Base-by-base conservation (phyloP, 2,888 invertebrate species). In the Malachius bipustulatus region DNA sequence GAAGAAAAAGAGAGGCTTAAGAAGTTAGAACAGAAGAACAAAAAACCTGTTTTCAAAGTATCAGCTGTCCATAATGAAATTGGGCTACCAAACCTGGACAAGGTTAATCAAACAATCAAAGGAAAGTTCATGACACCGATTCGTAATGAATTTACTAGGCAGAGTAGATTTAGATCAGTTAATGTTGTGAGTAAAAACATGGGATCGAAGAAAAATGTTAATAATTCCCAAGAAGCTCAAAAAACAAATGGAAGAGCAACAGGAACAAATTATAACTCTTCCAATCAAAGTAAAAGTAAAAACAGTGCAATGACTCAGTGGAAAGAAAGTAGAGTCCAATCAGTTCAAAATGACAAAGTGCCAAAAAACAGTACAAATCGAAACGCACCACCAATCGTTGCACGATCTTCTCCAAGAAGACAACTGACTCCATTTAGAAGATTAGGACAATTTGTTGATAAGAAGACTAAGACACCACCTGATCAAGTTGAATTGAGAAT, bases 41-140 rank as follows among this genome's bases (percentile, higher is more conserved):
- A 38, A 1, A 58, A 57, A 34, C 59, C 57, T 1, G 12, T 54
- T 3, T 59, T 59, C 40, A 57, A 56, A 43, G 55, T 57, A 3
- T 46, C 32, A 4, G 53, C 49, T 38, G 41, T 56, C 8, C 19
- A 41, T 14, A 16, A 32, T 4, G 16, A 38, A 14, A 26, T 45
- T 2, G 24, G 24, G n/a, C 24, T 19, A 19, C 24, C 24, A 19
- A 41, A 53, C 37, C 42, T 55, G 13, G 45, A 51, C 9, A 47
- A 42, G 14, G 43, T 52, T 2, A 53, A 54, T 30, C 49, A 40
- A 16, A 34, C 44, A 33, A 54, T 56, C 28, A 57, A 57, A n/a
- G 24, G 24, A n/a, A 19, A 19, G n/a, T n/a, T n/a, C 6, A 19
- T 19, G 6, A 19, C 24, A 8, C 24, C 24, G n/a, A n/a, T 19